Base-by-base conservation (phyloP, 2,797 vertebrate genomes). In the Dallia pectoralis region DNA sequence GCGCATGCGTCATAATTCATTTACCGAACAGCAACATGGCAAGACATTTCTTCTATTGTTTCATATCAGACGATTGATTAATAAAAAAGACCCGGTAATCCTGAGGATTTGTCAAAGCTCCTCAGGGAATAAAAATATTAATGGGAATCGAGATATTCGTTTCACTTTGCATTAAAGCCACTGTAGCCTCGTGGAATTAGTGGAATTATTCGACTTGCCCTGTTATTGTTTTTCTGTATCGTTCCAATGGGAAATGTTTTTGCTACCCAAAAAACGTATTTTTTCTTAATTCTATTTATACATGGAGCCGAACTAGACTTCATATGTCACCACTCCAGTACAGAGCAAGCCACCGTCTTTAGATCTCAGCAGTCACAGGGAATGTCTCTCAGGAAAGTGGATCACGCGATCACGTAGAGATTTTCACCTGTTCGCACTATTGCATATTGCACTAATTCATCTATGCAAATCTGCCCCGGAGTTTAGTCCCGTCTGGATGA, bases 121-220 rank as follows among this genome's bases (percentile, higher is more conserved):
- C 30, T 72, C 72, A 49, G 72, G 27, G 74, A 19, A 70, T 75
- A 79, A 77, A 69, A 68, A 18, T 67, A 76, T 78, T 77, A 64
- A 70, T 79, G 70, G 62, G 71, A 79, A 87, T 80, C 62, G 68
- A 76, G 49, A 74, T 84, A 70, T 83, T 82, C n/a, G n/a, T 76
- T 78, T 81, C 80, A 63, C 62, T 56, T 83, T 68, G 40, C 79
- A 85, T 84, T 80, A 85, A 87, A 76, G n/a, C n/a, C n/a, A n/a
- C n/a, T n/a, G n/a, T n/a, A n/a, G n/a, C n/a, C 79, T 79, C 71
- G 40, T 74, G 5, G 0, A 9, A 66, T 75, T 3, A 12, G 40
- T 44, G 78, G 78, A 84, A 86, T 87, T 88, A 85, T 74, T 74
- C 33, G 16, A 59, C 1, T 78, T 82, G 86, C 80, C 86, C 87